Evolutionary conservation across 2,113 vertebrate genomes (phyloP).

Genomic region (Hymenochirus boettgeri): DNA sequence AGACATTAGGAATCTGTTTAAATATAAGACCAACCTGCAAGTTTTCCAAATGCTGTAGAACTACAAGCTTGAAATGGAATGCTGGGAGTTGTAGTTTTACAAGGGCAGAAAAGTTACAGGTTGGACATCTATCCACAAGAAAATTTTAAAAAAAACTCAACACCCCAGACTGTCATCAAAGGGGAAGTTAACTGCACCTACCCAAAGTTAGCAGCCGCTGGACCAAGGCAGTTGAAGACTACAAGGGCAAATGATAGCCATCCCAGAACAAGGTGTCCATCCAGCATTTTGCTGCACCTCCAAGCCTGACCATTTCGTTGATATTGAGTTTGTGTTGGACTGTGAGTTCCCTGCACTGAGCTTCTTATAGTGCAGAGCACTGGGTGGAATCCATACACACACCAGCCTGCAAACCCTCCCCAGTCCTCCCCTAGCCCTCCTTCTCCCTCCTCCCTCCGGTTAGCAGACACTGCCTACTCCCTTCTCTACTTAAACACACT

Average conservation of each 20-base stretch:
- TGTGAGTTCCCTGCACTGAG: constrained; percentile 49
- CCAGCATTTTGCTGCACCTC: constrained; percentile 91
- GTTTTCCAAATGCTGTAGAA: too few species aligned
- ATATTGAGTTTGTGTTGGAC: constrained; percentile 73
- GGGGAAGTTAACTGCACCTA: constrained; percentile 48
- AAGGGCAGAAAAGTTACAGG: too few species aligned
- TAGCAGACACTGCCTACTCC: not conserved
- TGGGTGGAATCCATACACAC: not conserved
- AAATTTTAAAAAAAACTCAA: too few species aligned
- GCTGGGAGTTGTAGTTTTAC: too few species aligned
- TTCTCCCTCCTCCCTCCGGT: not conserved
- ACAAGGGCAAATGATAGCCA: constrained; percentile 78
- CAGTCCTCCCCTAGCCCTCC: not conserved
- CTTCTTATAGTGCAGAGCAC: not conserved
- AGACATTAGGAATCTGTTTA: too few species aligned
- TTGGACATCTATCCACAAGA: too few species aligned
- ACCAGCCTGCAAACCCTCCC: not conserved
- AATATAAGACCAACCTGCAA: too few species aligned
- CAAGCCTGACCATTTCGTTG: constrained; percentile 86
- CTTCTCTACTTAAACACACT: not conserved
- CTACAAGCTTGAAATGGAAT: too few species aligned
- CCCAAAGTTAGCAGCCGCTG: constrained; percentile 80
- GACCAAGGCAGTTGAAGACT: constrained; percentile 70
- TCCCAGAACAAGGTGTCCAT: constrained; percentile 85
- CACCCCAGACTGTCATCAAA: too few species aligned